These are phyloP conservation scores for Atrina japonica DNA, from an alignment of 2,888 invertebrate species.

Conservation along the genomic window DNA sequence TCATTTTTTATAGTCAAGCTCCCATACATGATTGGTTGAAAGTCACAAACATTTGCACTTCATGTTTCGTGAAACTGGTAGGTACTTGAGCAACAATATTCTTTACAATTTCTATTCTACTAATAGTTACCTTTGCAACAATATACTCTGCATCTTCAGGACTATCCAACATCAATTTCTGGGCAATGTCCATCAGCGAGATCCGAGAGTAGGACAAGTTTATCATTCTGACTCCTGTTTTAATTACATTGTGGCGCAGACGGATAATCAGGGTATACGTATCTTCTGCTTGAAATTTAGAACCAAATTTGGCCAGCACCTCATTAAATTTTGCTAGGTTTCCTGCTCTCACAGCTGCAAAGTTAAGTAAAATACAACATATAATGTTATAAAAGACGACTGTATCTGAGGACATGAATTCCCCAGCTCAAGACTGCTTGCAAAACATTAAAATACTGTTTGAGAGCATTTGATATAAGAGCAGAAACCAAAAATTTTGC, in stretches of 20 bases:
- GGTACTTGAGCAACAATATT: too few species aligned
- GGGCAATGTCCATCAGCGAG: conserved; percentile 95
- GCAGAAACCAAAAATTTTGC: too few species aligned
- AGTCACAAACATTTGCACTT: too few species aligned
- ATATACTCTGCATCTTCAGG: conserved; percentile 99
- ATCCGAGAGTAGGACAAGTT: conserved; percentile 98
- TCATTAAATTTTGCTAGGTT: conserved; percentile 96
- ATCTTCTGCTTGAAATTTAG: conserved; percentile 95
- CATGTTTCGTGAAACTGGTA: too few species aligned
- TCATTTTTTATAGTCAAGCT: too few species aligned
- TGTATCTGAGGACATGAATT: too few species aligned
- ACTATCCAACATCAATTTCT: conserved; percentile 95
- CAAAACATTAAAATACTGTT: too few species aligned
- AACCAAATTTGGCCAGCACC: conserved; percentile 93
- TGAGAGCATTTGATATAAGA: too few species aligned
- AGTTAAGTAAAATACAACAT: conserved; percentile 16
- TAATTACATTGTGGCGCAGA: conserved; percentile 98
- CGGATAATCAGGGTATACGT: conserved; percentile 98
- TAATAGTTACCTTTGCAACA: conserved; percentile 93
- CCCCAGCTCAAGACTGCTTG: too few species aligned
- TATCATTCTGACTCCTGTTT: conserved; percentile 97
- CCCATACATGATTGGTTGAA: too few species aligned
- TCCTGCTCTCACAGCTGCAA: conserved; percentile 91
- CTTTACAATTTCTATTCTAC: too few species aligned
- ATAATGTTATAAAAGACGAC: too few species aligned